These are phyloP conservation scores for Trachymyrmex septentrionalis DNA, from an alignment of 1,140 invertebrate species.

Conservation along the genomic window DNA sequence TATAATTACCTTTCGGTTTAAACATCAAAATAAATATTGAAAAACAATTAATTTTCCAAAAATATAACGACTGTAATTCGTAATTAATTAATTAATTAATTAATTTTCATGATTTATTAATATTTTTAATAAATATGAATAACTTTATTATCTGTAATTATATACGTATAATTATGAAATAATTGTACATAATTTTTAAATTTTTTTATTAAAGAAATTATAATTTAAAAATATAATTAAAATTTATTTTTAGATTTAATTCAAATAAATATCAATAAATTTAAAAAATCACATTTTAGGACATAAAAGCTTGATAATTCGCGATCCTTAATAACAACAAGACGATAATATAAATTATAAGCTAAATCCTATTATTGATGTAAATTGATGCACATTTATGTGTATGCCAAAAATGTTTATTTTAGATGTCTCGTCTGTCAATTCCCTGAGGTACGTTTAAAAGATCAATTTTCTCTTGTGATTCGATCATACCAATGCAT, in stretches of 20 bases:
- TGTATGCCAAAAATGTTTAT: conserved; percentile 60
- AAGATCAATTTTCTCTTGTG: neutral
- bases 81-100: neutral
- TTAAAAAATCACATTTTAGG: neutral
- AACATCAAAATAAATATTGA: neutral
- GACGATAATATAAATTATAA: conserved; percentile 50
- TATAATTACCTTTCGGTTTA: neutral
- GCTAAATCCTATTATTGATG: conserved; percentile 65
- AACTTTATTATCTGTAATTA: neutral
- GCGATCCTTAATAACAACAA: neutral
- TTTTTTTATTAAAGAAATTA: too few species aligned
- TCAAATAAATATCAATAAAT: neutral
- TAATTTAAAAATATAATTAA: too few species aligned
- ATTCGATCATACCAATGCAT: neutral
- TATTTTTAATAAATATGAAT: neutral
- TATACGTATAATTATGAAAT: too few species aligned
- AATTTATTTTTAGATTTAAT: neutral
- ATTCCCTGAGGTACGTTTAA: neutral
- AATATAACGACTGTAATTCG: neutral
- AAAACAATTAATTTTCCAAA: neutral
- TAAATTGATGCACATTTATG: conserved; percentile 49
- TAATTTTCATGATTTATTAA: neutral
- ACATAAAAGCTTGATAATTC: neutral
- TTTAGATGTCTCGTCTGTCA: conserved; percentile 18
- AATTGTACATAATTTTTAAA: too few species aligned